Percentiles rank a stretch among this genome's conserved stretches.
phyloP scores from a whole-genome alignment of 2,888 invertebrate species.

The Agonopterix heracliana region DNA sequence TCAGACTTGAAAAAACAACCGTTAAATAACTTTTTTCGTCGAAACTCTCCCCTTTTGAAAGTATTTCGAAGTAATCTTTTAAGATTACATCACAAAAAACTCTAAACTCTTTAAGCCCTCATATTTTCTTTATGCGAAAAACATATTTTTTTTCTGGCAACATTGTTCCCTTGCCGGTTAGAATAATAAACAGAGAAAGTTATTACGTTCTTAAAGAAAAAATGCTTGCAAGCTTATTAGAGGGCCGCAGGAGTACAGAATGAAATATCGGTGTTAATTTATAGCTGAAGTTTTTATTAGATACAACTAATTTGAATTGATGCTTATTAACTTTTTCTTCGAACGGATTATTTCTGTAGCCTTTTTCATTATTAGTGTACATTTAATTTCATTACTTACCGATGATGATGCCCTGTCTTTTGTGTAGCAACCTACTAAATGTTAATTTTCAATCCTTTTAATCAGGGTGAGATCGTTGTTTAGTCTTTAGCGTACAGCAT shows the following conservation, averaged over 20 bases:
- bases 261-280: constrained; percentile 26
- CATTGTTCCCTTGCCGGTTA: constrained; percentile 23
- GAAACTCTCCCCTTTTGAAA: constrained; percentile 39
- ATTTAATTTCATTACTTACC: too few relatives aligned
- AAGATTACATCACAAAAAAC: constrained; percentile 59
- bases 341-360: too few relatives aligned
- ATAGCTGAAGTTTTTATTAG: constrained; percentile 18
- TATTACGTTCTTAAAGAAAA: constrained; percentile 46
- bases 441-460: too few relatives aligned
- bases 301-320: not conserved
- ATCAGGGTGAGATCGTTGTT: too few relatives aligned
- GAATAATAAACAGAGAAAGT: constrained; percentile 53
- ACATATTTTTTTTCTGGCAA: constrained; percentile 44
- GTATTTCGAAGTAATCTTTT: constrained; percentile 63
- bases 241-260: constrained; percentile 12
- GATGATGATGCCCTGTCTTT: too few relatives aligned
- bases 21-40: not conserved
- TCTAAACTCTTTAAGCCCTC: constrained; percentile 56
- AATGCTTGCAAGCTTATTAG: constrained; percentile 30
- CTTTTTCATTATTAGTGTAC: too few relatives aligned
- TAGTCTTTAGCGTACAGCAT: too few relatives aligned
- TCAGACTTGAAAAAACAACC: not conserved
- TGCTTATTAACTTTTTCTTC: not conserved
- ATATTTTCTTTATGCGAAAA: constrained; percentile 61
- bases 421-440: too few relatives aligned